A percentile compares a stretch with the other conserved stretches of the same genome.
These are phyloP conservation scores for Eubucco bourcierii DNA, from an alignment of 2,113 vertebrate genomes.

Conservation along the genomic window DNA sequence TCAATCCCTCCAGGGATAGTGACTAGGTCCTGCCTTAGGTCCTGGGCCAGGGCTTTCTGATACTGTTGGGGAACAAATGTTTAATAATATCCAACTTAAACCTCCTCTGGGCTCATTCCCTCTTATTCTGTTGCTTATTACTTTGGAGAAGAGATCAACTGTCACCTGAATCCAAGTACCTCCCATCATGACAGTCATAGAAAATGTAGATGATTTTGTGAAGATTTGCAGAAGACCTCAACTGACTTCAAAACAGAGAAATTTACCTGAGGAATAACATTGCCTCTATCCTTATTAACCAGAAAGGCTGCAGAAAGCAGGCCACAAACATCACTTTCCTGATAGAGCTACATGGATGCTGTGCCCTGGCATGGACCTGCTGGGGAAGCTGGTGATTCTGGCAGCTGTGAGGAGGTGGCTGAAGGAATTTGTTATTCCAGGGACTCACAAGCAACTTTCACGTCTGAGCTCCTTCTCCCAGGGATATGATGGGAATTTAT, in stretches of 20 bases:
- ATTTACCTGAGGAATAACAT: not conserved
- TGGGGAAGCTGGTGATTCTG: not conserved
- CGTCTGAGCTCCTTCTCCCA: constrained; percentile 21
- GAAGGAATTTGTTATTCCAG: constrained; percentile 4
- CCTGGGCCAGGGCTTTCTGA: too few relatives aligned
- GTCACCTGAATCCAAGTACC: too few relatives aligned
- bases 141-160: too few relatives aligned
- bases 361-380: not conserved
- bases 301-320: not conserved
- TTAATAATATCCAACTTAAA: too few relatives aligned
- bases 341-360: not conserved
- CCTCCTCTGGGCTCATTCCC: too few relatives aligned
- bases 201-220: not conserved
- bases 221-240: accelerated
- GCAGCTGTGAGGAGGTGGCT: not conserved
- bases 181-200: not conserved
- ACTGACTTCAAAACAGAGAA: not conserved
- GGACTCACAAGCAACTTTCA: constrained; percentile 21
- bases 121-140: too few relatives aligned
- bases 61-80: too few relatives aligned
- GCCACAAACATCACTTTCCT: not conserved
- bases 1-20: too few relatives aligned
- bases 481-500: constrained; percentile 7
- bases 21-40: too few relatives aligned
- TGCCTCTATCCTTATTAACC: not conserved